Evolutionary conservation across 2,113 vertebrate species (phyloP).

Genomic region (Rhagologus leucostigma): DNA sequence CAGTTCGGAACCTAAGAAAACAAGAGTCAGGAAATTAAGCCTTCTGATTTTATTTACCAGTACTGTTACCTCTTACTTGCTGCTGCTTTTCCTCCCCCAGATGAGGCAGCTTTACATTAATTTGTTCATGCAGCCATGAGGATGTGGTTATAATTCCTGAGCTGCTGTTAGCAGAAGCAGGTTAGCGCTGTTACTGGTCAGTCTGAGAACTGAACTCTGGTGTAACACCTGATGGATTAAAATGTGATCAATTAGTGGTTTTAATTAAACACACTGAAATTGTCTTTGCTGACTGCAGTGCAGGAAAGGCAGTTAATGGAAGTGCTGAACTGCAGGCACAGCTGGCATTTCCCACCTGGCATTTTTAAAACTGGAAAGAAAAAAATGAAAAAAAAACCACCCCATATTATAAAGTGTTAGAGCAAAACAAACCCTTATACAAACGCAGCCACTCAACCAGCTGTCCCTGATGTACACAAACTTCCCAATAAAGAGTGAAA

Average conservation of each 20-base stretch:
- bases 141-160: not conserved
- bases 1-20: conserved; percentile 86
- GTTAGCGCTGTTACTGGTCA: not conserved
- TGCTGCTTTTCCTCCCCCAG: not conserved
- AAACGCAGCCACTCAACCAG: not conserved
- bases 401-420: not conserved
- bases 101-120: not conserved
- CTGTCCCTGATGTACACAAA: not conserved
- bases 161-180: not conserved
- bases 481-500: not conserved
- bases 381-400: rapidly evolving
- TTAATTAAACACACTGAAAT: not conserved
- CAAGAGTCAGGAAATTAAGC: conserved; percentile 7
- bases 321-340: not conserved
- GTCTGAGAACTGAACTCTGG: not conserved
- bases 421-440: not conserved
- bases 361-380: not conserved
- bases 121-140: not conserved
- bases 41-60: not conserved
- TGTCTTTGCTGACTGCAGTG: not conserved
- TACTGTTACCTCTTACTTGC: not conserved
- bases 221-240: not conserved
- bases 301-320: not conserved
- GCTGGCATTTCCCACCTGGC: not conserved
- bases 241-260: rapidly evolving